Conservation (phyloP, 2,113 vertebrate species). For the Grantiella picta region DNA sequence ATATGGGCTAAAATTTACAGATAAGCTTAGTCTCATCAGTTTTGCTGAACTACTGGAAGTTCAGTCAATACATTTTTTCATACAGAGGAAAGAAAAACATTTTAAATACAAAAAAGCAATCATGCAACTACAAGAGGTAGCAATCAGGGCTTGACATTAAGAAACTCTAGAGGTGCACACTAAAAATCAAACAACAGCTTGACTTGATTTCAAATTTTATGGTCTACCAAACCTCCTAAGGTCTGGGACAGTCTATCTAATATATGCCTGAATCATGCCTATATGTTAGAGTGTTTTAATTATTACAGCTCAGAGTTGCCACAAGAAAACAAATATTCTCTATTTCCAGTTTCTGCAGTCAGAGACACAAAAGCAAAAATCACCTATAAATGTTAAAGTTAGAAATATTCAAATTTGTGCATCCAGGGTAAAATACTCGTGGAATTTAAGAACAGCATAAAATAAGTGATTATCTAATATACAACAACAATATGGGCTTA, state of each 20-base stretch:
- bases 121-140: not conserved
- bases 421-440: not conserved
- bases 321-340: not conserved
- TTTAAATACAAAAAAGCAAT: not conserved
- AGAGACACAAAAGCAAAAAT: not conserved
- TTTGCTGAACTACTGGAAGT: not conserved
- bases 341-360: not conserved
- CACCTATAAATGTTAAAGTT: not conserved
- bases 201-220: not conserved
- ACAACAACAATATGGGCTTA: not conserved
- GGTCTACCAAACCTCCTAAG: not conserved
- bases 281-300: not conserved
- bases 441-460: not conserved
- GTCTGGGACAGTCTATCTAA: not conserved
- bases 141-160: not conserved
- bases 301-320: not conserved
- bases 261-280: not conserved
- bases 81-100: not conserved
- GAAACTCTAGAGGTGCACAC: not conserved
- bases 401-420: not conserved
- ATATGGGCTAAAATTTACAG: not conserved
- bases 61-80: not conserved
- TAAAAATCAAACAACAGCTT: not conserved
- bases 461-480: constrained; percentile 10
- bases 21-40: not conserved